phyloP scores from a whole-genome alignment of 2,113 vertebrate genomes.

The Atractosteus spatula region DNA sequence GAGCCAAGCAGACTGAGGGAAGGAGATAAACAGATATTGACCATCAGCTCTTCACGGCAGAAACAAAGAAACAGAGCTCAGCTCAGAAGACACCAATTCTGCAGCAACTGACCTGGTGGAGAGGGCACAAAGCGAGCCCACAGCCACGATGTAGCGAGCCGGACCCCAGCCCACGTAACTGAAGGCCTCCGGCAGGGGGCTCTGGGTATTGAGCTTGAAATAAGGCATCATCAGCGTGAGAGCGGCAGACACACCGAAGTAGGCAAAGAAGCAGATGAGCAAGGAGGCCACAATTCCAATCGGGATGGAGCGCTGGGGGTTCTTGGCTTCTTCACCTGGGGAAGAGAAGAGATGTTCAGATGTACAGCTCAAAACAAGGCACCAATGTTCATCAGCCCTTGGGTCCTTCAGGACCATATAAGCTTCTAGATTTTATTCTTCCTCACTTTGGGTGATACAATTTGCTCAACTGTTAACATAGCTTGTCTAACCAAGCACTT shows the following conservation, averaged over 20 bases:
- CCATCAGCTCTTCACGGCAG: neutral
- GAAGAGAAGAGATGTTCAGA: neutral
- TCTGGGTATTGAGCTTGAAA: conserved; percentile 76
- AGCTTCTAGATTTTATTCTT: no score
- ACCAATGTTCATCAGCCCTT: no score
- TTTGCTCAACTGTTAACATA: no score
- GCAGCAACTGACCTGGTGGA: conserved; percentile 78
- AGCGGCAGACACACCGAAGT: conserved; percentile 88
- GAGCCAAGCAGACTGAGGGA: conserved; percentile 82
- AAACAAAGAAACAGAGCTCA: neutral
- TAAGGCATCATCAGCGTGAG: conserved; percentile 96
- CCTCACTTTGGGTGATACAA: no score
- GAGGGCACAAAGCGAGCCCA: conserved; percentile 91
- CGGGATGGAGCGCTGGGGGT: conserved; percentile 89
- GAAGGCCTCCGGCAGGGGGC: conserved; percentile 90
- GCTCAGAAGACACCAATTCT: neutral
- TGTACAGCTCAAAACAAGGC: neutral
- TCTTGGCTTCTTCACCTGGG: conserved; percentile 90
- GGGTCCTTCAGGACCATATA: no score
- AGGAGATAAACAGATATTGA: neutral
- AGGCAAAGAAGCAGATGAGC: conserved; percentile 89
- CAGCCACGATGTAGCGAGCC: conserved; percentile 81
- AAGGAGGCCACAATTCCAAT: conserved; percentile 88
- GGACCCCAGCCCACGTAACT: conserved; percentile 77
- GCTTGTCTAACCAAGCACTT: no score